Evolutionary conservation across 2,888 invertebrate species (phyloP).

Genomic region (Himalopsyche anomala): DNA sequence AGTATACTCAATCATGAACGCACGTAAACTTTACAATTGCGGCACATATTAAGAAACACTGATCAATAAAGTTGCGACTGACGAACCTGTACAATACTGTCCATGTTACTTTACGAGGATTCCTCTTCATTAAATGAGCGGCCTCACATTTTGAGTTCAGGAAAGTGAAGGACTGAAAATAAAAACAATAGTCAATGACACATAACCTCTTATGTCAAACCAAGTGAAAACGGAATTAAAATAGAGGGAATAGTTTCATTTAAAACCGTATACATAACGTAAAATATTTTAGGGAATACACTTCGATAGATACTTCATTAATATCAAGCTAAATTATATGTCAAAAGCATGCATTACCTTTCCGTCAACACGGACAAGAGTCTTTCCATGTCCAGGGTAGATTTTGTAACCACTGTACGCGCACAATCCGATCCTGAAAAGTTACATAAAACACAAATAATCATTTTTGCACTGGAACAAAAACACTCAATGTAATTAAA

Average conservation of each 20-base stretch:
- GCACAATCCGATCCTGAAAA: conserved; percentile 98
- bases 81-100: conserved; percentile 95
- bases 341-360: conserved; percentile 81
- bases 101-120: conserved; percentile 99
- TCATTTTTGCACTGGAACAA: neutral
- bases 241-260: neutral
- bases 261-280: neutral
- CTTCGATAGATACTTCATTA: neutral
- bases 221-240: neutral
- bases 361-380: conserved; percentile 98
- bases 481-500: neutral
- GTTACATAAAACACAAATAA: conserved; percentile 43
- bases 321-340: neutral
- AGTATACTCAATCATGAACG: too few relatives aligned
- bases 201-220: conserved; percentile 50
- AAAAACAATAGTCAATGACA: conserved; percentile 12
- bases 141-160: conserved; percentile 98
- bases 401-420: conserved; percentile 99
- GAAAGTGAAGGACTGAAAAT: conserved; percentile 92
- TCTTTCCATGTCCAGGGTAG: conserved; percentile 99
- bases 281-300: too few relatives aligned
- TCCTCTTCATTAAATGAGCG: conserved; percentile 97
- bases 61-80: neutral
- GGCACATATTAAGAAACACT: too few relatives aligned
- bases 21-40: too few relatives aligned